Evolutionary conservation across 2,113 vertebrate species (phyloP).

Genomic region (Lasiurus cinereus): DNA sequence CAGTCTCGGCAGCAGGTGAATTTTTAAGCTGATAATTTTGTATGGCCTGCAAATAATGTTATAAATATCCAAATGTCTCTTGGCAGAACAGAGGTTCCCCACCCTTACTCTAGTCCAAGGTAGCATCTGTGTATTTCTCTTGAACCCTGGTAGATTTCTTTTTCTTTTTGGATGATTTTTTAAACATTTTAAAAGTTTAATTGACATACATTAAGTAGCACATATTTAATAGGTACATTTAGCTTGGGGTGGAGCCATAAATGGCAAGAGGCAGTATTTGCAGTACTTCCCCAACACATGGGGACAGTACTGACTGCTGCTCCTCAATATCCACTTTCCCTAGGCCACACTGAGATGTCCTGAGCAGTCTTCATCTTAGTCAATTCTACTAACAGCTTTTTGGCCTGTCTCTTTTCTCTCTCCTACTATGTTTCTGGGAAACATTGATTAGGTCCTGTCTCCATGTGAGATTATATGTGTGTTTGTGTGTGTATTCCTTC

Average conservation of each 20-base stretch:
- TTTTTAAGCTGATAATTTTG: no score
- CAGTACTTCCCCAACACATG: no score
- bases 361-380: not conserved
- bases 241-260: not conserved
- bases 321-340: no score
- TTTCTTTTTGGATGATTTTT: no score
- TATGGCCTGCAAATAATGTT: no score
- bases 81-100: no score
- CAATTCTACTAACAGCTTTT: no score
- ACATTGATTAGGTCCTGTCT: not conserved
- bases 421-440: not conserved
- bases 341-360: rapidly evolving
- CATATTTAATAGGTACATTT: not conserved
- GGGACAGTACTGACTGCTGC: no score
- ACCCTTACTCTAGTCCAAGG: not conserved
- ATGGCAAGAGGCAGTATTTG: not conserved
- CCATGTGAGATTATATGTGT: not conserved
- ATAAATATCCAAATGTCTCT: no score
- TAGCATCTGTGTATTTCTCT: not conserved
- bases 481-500: not conserved
- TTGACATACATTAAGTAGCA: no score
- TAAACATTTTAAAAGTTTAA: no score
- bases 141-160: not conserved
- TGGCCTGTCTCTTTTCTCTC: not conserved
- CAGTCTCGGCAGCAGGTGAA: no score